Conservation (phyloP, 2,113 vertebrate genomes). For the Pterocles gutturalis region DNA sequence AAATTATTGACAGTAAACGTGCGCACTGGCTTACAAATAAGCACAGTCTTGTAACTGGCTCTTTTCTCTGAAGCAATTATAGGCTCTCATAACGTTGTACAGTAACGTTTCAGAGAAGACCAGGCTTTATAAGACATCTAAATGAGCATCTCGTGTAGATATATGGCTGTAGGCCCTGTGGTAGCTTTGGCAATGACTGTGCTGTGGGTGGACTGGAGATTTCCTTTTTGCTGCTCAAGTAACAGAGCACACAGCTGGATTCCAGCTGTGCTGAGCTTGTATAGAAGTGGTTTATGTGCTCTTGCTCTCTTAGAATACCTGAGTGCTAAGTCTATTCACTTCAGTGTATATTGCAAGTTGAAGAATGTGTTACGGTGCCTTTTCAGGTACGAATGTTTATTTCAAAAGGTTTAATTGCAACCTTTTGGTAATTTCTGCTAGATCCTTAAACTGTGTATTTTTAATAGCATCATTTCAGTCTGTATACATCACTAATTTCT, state of each 20-base stretch:
- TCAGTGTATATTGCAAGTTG: neutral
- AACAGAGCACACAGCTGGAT: neutral
- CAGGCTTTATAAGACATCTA: neutral
- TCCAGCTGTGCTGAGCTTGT: neutral
- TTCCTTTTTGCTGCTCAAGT: neutral
- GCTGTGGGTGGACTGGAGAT: neutral
- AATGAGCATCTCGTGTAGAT: neutral
- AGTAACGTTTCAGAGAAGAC: neutral
- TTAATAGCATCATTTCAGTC: neutral
- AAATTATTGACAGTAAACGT: neutral
- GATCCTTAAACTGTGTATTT: neutral
- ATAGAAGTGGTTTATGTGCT: neutral
- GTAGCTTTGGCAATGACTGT: neutral
- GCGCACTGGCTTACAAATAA: neutral
- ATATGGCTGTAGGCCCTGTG: accelerated
- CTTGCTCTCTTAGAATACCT: neutral
- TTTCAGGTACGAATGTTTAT: neutral
- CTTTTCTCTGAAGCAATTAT: neutral
- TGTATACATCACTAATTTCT: neutral
- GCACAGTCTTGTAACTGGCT: neutral
- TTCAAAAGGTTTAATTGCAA: neutral
- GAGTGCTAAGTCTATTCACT: neutral
- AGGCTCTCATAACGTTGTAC: neutral
- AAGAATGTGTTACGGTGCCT: neutral
- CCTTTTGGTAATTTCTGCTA: neutral